phyloP scores from a whole-genome alignment of 2,797 vertebrate species.

The Sebastes flavidus region DNA sequence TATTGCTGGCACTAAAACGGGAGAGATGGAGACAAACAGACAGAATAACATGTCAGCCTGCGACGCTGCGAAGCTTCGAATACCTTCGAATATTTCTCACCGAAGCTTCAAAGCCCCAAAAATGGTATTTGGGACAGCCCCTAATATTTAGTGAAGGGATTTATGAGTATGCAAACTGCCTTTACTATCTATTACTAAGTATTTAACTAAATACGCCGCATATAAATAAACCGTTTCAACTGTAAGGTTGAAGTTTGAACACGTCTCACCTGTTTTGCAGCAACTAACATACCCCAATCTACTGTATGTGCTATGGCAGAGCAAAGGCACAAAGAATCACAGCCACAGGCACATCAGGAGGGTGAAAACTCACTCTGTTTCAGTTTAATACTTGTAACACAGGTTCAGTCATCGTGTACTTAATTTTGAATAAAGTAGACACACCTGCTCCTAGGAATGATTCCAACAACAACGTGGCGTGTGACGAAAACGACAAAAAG shows the following conservation, averaged over 20 bases:
- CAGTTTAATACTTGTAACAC: slow-evolving; percentile 7
- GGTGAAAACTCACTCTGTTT: neutral
- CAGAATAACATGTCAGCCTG: too few relatives aligned
- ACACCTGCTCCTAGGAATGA: neutral
- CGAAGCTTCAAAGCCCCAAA: too few relatives aligned
- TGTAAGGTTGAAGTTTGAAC: neutral
- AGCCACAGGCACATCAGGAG: neutral
- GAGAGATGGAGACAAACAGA: too few relatives aligned
- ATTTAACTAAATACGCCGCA: neutral
- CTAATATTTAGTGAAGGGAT: neutral
- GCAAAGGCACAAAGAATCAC: neutral
- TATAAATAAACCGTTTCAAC: neutral
- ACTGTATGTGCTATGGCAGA: neutral
- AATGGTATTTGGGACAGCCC: too few relatives aligned
- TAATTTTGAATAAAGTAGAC: neutral
- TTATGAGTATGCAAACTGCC: neutral
- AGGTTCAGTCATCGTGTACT: neutral
- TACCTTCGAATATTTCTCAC: too few relatives aligned
- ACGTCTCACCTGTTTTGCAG: slow-evolving; percentile 32
- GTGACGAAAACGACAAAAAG: neutral
- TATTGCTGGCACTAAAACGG: too few relatives aligned
- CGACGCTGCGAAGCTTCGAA: too few relatives aligned
- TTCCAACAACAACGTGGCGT: neutral
- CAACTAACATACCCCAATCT: neutral
- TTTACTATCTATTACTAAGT: neutral